Evolutionary conservation across 2,113 vertebrate genomes (phyloP).

Genomic region (Axis porcinus): DNA sequence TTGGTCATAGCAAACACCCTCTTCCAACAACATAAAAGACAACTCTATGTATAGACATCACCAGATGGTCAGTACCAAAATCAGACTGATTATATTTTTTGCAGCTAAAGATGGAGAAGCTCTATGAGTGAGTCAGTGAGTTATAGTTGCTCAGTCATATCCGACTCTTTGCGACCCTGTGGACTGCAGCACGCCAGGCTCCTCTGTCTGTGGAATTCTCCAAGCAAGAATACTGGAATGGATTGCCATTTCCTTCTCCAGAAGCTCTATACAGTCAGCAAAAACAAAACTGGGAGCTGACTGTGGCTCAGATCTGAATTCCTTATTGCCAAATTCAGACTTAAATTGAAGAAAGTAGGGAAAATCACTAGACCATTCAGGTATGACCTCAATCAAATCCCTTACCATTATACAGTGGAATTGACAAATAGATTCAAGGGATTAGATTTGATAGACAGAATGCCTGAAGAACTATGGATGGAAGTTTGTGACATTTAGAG

Average conservation of each 20-base stretch:
- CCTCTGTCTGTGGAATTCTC: not conserved
- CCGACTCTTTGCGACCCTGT: accelerated
- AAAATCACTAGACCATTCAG: not conserved
- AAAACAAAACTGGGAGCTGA: not conserved
- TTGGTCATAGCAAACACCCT: not conserved
- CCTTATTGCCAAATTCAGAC: not conserved
- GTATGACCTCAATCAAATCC: not conserved
- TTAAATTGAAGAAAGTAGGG: not conserved
- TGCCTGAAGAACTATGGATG: not conserved
- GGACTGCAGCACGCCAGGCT: not conserved
- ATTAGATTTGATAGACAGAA: not conserved
- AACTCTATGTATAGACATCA: not conserved
- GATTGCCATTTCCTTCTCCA: not conserved
- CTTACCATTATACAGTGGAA: not conserved
- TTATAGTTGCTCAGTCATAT: not conserved
- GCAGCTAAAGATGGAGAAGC: not conserved
- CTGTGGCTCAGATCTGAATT: not conserved
- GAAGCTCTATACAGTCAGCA: not conserved
- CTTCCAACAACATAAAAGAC: not conserved
- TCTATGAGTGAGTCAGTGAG: not conserved
- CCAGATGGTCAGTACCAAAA: not conserved
- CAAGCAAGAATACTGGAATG: not conserved
- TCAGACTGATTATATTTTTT: not conserved
- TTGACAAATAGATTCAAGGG: not conserved
- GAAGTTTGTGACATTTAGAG: not conserved